Evolutionary conservation across 1,140 invertebrate species (phyloP).

Genomic region (Mycetomoellerius zeteki): DNA sequence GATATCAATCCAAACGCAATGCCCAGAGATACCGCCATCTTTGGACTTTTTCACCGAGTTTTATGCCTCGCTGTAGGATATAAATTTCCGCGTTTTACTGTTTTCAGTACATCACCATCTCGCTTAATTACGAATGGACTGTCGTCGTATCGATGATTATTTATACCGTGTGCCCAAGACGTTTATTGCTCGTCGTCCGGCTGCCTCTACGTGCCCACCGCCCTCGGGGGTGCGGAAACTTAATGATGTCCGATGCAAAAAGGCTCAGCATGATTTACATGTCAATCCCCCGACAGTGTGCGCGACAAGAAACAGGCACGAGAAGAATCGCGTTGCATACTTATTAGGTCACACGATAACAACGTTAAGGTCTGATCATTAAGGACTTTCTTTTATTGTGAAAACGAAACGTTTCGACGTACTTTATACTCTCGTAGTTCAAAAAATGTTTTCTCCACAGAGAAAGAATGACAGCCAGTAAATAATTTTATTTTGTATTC

Average conservation of each 20-base stretch:
- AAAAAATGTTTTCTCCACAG: neutral
- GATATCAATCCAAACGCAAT: conserved; percentile 2
- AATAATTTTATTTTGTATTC: neutral
- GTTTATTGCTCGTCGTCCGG: conserved; percentile 64
- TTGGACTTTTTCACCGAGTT: conserved; percentile 18
- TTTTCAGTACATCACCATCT: conserved; percentile 63
- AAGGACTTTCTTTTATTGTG: conserved; percentile 8
- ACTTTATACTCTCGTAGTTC: neutral
- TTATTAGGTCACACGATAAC: conserved; percentile 56
- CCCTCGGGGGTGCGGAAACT: conserved; percentile 33
- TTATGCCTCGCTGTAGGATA: conserved; percentile 10
- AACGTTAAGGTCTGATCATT: conserved; percentile 2
- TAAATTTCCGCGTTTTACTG: conserved; percentile 66
- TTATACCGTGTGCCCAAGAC: conserved; percentile 62
- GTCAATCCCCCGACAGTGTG: conserved; percentile 64
- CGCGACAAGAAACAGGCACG: conserved; percentile 54
- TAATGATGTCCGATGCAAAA: conserved; percentile 70
- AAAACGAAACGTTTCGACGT: neutral
- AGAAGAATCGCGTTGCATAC: conserved; percentile 65
- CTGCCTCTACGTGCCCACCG: conserved; percentile 36
- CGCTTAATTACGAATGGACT: conserved; percentile 67
- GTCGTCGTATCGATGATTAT: conserved; percentile 73
- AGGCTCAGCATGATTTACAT: conserved; percentile 72
- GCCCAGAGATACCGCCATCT: conserved; percentile 6
- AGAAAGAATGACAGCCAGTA: neutral